These are phyloP conservation scores for Pseudococcus longispinus DNA, from an alignment of 2,888 invertebrate species.

Conservation along the genomic window DNA sequence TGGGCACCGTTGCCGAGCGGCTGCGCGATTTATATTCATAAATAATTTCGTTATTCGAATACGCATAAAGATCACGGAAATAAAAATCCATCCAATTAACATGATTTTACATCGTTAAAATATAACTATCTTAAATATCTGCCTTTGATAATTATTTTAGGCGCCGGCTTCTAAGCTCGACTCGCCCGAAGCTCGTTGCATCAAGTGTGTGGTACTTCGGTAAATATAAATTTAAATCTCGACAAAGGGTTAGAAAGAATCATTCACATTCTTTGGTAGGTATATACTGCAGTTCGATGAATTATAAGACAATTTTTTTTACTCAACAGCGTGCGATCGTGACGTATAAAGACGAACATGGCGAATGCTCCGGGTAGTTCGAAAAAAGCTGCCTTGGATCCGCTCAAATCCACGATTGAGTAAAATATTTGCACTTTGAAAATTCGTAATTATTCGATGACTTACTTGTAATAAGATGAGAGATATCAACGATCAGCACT, in stretches of 20 bases:
- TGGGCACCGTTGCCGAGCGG: not conserved
- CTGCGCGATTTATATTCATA: constrained; percentile 34
- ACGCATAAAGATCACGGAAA: constrained; percentile 41
- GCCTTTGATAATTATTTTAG: constrained; percentile 28
- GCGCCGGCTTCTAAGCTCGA: constrained; percentile 34
- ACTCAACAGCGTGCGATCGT: not conserved
- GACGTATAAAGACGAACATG: not conserved
- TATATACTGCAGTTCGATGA: not conserved
- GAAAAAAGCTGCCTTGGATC: not conserved
- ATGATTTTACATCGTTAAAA: constrained; percentile 37
- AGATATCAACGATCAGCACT: not conserved
- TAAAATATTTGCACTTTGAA: not conserved
- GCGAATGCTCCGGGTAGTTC: not conserved
- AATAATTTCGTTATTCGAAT: constrained; percentile 38
- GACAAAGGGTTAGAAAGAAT: constrained; percentile 20
- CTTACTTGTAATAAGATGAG: not conserved
- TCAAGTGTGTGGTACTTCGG: constrained; percentile 13
- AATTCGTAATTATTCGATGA: constrained; percentile 2
- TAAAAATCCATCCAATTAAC: constrained; percentile 29
- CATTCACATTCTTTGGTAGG: not conserved
- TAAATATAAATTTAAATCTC: constrained; percentile 2
- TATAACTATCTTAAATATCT: constrained; percentile 10
- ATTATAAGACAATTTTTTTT: not conserved
- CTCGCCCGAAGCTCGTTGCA: not conserved
- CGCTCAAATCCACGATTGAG: not conserved